Conservation (phyloP, 2,113 vertebrate species). For the Lucifuga dentata region DNA sequence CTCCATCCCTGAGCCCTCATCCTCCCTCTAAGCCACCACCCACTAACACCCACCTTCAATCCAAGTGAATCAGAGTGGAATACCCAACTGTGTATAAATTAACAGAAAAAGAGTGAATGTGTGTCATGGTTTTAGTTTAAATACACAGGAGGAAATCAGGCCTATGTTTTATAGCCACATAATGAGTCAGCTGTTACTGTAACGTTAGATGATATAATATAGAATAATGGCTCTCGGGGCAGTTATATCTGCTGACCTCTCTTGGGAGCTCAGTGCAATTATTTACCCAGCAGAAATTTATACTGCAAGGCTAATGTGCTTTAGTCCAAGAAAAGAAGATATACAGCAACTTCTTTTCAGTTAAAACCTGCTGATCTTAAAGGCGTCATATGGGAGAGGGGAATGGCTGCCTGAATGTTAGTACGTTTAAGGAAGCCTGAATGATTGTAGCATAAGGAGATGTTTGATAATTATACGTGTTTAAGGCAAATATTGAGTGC, state of each 20-base stretch:
- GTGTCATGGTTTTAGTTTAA: constrained; percentile 47
- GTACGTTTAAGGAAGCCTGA: not conserved
- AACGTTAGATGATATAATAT: constrained; percentile 65
- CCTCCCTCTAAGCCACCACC: constrained; percentile 15
- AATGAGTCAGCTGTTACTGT: constrained; percentile 59
- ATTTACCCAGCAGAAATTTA: constrained; percentile 71
- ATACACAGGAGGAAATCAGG: constrained; percentile 47
- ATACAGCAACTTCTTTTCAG: constrained; percentile 57
- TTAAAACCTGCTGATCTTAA: constrained; percentile 35
- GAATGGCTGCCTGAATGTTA: constrained; percentile 9
- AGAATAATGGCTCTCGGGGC: constrained; percentile 73
- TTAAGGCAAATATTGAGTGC: too few species aligned
- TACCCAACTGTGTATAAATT: constrained; percentile 1
- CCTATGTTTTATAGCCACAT: constrained; percentile 44
- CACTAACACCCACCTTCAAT: not conserved
- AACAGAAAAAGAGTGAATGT: not conserved
- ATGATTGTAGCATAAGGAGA: too few species aligned
- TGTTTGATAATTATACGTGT: too few species aligned
- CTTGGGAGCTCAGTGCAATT: constrained; percentile 66
- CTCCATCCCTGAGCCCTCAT: constrained; percentile 1
- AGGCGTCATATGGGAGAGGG: constrained; percentile 8
- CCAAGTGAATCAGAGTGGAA: not conserved
- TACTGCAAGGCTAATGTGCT: constrained; percentile 61
- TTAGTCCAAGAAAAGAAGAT: constrained; percentile 53
- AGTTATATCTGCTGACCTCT: constrained; percentile 71